Evolutionary conservation across 2,797 vertebrate genomes (phyloP), one percentile per base, ranked within the genome.

Genomic region (Myotis pilosus): DNA sequence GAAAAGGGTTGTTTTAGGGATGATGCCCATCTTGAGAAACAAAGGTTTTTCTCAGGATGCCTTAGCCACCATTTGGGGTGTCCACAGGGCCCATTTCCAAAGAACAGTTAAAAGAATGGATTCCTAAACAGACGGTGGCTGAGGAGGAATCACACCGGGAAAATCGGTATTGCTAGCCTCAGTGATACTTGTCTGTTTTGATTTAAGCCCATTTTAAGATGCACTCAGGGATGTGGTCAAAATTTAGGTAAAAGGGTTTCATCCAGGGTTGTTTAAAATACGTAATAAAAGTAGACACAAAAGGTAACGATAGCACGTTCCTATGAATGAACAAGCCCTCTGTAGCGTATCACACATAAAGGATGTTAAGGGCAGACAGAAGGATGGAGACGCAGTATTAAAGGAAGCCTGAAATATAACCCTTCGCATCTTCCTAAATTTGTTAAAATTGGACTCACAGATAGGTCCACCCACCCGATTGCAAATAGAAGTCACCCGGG

Each of bases 351-450:
- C n/a, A n/a, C 60, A 4, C 8, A 13, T 1, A 36, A 30, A 60
- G 3, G 0, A 51, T 36, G 15, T 10, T 8, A 8, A 36, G 0
- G 7, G 4, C 12, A 19, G 4, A 0, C 2, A 8, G 44, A 55
- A 36, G 8, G 6, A 38, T 1, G 1, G 12, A 28, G 23, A 60
- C 8, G 28, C 10, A 30, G 44, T 19, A 10, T 8, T 66, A n/a
- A 60, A 53, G 15, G 4, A 60, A 75, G 57, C 6, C 19, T 22
- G 10, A 68, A 57, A 11, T 25, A 2, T 10, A 16, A 57, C 72
- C 8, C 8, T 20, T 30, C 7, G 6, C 22, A 57, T 33, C 23
- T 53, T 62, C 23, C 8, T 3, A 17, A 8, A 33, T 22, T 9
- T 28, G 25, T n/a, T 17, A 71, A 44, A 81, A 30, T 12, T 25